These are phyloP conservation scores for Ferrisia virgata DNA, from an alignment of 2,888 invertebrate genomes.

Conservation along the genomic window DNA sequence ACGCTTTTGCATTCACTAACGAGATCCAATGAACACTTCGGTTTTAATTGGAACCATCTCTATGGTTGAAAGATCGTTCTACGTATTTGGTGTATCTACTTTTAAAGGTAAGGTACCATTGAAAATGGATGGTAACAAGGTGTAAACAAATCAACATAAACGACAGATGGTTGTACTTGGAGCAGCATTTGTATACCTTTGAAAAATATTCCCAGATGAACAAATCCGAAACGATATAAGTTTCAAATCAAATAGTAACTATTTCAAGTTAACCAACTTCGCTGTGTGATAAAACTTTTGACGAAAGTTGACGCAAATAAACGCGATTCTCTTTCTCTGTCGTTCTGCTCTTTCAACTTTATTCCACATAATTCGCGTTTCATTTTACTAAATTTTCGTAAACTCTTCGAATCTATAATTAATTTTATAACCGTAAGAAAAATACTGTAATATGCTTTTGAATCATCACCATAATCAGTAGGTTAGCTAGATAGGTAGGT, in stretches of 20 bases:
- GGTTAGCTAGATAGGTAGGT: background rate
- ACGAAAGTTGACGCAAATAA: background rate
- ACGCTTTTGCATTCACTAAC: background rate
- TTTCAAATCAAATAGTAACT: conserved; percentile 27
- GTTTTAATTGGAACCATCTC: conserved; percentile 15
- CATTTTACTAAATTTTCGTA: background rate
- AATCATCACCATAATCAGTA: background rate
- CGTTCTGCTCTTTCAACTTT: background rate
- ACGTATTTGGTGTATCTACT: background rate
- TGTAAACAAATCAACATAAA: background rate
- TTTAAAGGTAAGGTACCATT: too few relatives aligned
- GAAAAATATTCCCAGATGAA: background rate
- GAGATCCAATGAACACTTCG: background rate
- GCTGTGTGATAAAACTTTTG: background rate
- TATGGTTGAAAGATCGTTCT: background rate
- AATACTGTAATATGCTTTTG: background rate
- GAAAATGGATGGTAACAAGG: background rate
- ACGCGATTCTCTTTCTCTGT: too few relatives aligned
- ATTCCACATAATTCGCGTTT: background rate
- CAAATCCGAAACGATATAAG: conserved; percentile 23
- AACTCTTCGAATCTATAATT: background rate
- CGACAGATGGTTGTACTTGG: background rate
- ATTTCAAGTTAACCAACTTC: conserved; percentile 1
- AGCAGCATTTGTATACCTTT: conserved; percentile 21
- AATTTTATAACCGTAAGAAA: background rate